phyloP scores from a whole-genome alignment of 2,888 invertebrate species.

The Perithous albicinctus region DNA sequence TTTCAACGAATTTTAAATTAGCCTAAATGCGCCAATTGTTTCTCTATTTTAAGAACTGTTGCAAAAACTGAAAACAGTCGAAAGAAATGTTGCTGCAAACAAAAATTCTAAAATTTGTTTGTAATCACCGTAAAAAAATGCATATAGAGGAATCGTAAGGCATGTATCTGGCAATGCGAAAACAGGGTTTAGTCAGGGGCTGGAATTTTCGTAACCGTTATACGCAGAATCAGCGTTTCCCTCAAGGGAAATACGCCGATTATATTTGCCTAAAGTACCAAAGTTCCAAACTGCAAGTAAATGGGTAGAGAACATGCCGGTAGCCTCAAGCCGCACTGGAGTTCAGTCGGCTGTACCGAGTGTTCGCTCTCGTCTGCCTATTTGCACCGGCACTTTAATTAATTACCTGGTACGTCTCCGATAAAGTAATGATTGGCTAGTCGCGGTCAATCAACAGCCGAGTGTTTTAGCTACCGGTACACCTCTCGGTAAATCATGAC shows the following conservation, averaged over 20 bases:
- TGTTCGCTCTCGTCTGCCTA: conserved; percentile 68
- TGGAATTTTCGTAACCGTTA: neutral
- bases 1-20: no score
- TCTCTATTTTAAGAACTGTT: no score
- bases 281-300: conserved; percentile 66
- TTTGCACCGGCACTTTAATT: conserved; percentile 82
- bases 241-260: conserved; percentile 77
- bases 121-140: no score
- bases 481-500: conserved; percentile 9
- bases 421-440: conserved; percentile 74
- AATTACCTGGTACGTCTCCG: conserved; percentile 78
- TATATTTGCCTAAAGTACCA: conserved; percentile 79
- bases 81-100: no score
- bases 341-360: conserved; percentile 56
- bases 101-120: no score
- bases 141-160: no score
- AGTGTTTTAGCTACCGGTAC: conserved; percentile 3
- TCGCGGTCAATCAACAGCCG: conserved; percentile 34
- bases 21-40: no score
- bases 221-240: conserved; percentile 40
- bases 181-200: neutral
- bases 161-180: no score
- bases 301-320: neutral
- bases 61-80: no score
- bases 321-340: conserved; percentile 38